Evolutionary conservation across 2,797 vertebrate species (phyloP).

Genomic region (Micropoecilia bifurca): DNA sequence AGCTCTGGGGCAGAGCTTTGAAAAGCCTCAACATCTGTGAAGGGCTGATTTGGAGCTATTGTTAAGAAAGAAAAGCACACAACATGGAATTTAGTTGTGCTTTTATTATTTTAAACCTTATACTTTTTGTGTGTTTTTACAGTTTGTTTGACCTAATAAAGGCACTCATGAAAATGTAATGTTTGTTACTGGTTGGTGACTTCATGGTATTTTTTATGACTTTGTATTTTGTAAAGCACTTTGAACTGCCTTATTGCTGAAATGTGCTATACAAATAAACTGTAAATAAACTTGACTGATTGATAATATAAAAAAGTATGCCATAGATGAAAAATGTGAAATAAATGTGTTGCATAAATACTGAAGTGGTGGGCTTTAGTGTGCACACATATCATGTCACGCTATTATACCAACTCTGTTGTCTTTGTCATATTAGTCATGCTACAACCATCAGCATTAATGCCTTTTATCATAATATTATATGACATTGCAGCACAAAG

Average conservation of each 20-base stretch:
- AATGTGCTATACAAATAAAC: too few species aligned
- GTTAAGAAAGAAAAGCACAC: constrained; percentile 45
- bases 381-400: not conserved
- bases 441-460: not conserved
- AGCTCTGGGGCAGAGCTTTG: constrained; percentile 56
- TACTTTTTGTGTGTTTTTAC: constrained; percentile 12
- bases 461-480: not conserved
- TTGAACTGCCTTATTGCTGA: too few species aligned
- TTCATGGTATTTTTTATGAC: too few species aligned
- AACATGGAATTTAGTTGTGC: constrained; percentile 28
- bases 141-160: not conserved
- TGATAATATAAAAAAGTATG: not conserved
- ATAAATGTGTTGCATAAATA: not conserved
- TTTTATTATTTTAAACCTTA: constrained; percentile 27
- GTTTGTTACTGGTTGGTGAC: too few species aligned
- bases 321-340: not conserved
- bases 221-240: too few species aligned
- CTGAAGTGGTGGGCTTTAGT: not conserved
- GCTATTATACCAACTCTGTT: not conserved
- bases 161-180: too few species aligned
- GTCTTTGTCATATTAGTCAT: not conserved
- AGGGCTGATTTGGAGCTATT: constrained; percentile 34
- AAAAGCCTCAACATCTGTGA: constrained; percentile 40
- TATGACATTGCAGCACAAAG: not conserved
- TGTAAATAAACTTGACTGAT: too few species aligned